A percentile compares a stretch with the other conserved stretches of the same genome.
phyloP scores from a whole-genome alignment of 2,113 vertebrate genomes.

The Nanger granti region DNA sequence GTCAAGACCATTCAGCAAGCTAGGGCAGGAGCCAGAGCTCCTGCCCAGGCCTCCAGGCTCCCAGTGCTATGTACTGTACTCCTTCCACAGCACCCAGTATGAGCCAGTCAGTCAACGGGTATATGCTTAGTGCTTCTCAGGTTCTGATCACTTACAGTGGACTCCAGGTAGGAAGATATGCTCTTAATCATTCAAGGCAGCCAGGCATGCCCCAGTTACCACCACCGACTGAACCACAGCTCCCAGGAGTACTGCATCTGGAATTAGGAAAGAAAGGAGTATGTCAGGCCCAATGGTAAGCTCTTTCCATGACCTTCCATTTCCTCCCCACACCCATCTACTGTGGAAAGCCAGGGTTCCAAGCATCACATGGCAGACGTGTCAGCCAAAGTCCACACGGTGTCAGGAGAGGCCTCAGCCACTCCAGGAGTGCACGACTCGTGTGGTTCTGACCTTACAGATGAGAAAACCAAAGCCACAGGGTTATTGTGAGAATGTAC shows the following conservation, averaged over 20 bases:
- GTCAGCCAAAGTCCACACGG: neutral
- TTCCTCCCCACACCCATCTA: neutral
- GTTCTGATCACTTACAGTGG: constrained; percentile 41
- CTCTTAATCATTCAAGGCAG: neutral
- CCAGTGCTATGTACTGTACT: constrained; percentile 48
- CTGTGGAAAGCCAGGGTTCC: neutral
- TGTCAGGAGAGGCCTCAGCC: neutral
- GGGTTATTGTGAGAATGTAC: neutral
- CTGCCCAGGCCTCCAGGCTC: constrained; percentile 55
- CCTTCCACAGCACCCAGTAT: constrained; percentile 54
- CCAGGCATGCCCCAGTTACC: neutral
- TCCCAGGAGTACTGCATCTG: neutral
- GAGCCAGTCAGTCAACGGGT: constrained; percentile 64
- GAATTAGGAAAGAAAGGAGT: neutral
- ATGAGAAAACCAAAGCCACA: neutral
- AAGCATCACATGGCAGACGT: neutral
- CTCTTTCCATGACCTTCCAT: neutral
- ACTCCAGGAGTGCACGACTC: neutral
- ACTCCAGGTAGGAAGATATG: constrained; percentile 2
- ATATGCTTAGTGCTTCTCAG: constrained; percentile 51
- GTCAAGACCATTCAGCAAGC: constrained; percentile 65
- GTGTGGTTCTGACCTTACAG: neutral
- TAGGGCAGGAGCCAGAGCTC: constrained; percentile 60
- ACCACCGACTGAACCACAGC: neutral
- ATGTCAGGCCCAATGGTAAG: neutral